Conservation (phyloP, 2,797 vertebrate genomes). For the Sebastes reedi region DNA sequence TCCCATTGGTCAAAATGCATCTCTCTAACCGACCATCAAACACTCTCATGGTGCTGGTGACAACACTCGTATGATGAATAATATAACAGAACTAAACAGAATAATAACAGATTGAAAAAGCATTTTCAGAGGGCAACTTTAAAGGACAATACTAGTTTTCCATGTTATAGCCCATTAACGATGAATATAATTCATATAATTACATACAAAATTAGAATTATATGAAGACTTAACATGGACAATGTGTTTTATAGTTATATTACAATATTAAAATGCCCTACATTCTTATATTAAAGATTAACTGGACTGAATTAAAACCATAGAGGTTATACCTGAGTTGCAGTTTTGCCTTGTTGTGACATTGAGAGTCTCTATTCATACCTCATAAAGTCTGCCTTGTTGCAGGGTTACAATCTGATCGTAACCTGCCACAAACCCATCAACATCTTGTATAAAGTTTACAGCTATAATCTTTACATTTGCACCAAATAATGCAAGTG, state of each 20-base stretch:
- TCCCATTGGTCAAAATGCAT: constrained; percentile 16
- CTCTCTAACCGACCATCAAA: background rate
- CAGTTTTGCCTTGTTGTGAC: background rate
- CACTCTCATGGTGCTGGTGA: background rate
- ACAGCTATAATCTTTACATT: background rate
- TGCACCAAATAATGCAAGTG: background rate
- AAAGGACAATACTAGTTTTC: background rate
- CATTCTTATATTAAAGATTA: background rate
- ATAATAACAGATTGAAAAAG: background rate
- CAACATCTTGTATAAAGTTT: background rate
- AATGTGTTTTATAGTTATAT: background rate
- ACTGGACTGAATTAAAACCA: background rate
- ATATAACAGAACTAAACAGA: background rate
- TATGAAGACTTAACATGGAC: background rate
- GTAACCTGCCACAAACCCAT: background rate
- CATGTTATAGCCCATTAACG: background rate
- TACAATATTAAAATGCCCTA: background rate
- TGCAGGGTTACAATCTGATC: background rate
- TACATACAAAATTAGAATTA: too few relatives aligned
- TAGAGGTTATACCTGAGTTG: background rate
- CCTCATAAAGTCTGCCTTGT: background rate
- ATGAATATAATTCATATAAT: background rate
- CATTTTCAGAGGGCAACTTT: background rate
- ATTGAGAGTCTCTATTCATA: background rate
- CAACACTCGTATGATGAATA: background rate